Conservation (phyloP, 2,113 vertebrate genomes). For the Myiopsitta monachus region DNA sequence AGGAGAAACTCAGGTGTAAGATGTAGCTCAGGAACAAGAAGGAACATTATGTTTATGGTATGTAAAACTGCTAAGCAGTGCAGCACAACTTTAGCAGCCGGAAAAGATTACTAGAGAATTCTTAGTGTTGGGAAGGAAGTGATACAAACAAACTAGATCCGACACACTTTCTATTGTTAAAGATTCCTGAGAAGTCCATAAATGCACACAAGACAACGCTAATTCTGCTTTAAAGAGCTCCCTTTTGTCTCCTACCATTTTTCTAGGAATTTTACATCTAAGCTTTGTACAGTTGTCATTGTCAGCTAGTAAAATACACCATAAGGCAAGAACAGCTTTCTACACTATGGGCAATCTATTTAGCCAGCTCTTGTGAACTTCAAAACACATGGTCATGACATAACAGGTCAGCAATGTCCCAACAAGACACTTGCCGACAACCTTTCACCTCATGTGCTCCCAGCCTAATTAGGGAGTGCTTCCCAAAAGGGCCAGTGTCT, state of each 20-base stretch:
- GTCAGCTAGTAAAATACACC: background rate
- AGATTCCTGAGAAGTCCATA: background rate
- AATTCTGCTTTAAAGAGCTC: background rate
- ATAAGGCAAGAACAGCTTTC: background rate
- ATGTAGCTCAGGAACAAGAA: background rate
- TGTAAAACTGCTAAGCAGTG: background rate
- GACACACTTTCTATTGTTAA: background rate
- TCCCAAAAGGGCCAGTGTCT: background rate
- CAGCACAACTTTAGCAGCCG: background rate
- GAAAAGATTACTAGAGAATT: background rate
- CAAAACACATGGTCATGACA: background rate
- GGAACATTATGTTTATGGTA: background rate
- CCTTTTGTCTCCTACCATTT: background rate
- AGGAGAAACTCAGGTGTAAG: background rate
- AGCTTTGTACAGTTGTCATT: background rate
- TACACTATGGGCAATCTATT: background rate
- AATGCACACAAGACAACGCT: no score
- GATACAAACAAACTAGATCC: background rate
- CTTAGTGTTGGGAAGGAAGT: background rate
- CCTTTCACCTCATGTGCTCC: background rate
- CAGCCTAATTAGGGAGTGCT: background rate
- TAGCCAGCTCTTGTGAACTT: background rate
- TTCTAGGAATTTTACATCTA: background rate
- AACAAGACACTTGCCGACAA: background rate
- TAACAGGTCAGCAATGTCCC: background rate